Evolutionary conservation across 2,888 invertebrate species (phyloP).

Genomic region (Crepidodera aurea): DNA sequence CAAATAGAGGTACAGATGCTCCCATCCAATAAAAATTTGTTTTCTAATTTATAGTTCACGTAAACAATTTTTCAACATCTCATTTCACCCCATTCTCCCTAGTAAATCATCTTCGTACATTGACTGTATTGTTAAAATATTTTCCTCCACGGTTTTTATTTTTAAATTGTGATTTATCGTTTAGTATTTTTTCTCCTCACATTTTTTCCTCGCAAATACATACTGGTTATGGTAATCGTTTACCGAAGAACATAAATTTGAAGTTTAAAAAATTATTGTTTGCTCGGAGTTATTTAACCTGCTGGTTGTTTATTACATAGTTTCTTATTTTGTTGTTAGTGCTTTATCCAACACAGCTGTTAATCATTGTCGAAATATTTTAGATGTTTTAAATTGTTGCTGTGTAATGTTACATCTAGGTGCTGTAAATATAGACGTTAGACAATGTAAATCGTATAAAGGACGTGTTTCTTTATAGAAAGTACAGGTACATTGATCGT

Average conservation of each 20-base stretch:
- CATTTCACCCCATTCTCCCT: no score
- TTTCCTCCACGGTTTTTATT: not conserved
- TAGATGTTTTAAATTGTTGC: conserved; percentile 3
- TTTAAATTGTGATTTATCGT: conserved; percentile 5
- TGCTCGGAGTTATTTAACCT: conserved; percentile 10
- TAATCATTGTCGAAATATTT: conserved; percentile 13
- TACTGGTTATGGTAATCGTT: conserved; percentile 18
- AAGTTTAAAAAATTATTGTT: conserved; percentile 16
- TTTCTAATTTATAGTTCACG: no score
- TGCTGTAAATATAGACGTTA: not conserved
- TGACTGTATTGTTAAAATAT: not conserved
- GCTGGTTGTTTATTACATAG: conserved; percentile 13
- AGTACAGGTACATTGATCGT: no score
- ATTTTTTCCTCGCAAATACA: conserved; percentile 10
- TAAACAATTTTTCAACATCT: no score
- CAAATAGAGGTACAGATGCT: no score
- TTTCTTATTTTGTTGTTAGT: conserved; percentile 11
- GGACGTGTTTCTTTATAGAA: no score
- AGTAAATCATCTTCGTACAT: not conserved
- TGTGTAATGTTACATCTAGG: not conserved
- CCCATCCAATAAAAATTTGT: no score
- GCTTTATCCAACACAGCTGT: conserved; percentile 5
- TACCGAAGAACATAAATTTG: conserved; percentile 12
- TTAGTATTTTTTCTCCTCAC: conserved; percentile 4
- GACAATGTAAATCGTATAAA: no score